phyloP scores from a whole-genome alignment of 2,797 vertebrate species.

The Sebastiscus tertius region DNA sequence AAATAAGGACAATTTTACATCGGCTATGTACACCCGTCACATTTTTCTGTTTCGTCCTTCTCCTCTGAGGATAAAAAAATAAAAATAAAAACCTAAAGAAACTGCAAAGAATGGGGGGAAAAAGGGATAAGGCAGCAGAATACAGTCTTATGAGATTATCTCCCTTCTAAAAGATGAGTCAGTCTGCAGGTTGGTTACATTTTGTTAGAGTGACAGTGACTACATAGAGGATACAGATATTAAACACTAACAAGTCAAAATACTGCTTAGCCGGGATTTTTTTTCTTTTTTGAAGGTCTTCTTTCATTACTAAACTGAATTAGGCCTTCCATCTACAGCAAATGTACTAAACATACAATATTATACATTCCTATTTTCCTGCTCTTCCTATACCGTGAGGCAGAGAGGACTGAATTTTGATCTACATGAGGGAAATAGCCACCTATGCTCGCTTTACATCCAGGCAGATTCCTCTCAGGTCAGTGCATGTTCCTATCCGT shows the following conservation, averaged over 20 bases:
- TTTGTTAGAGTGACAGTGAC: slow-evolving; percentile 81
- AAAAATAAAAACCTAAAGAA: slow-evolving; percentile 44
- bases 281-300: slow-evolving; percentile 67
- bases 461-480: slow-evolving; percentile 74
- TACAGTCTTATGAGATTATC: slow-evolving; percentile 75
- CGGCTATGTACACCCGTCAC: slow-evolving; percentile 75
- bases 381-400: slow-evolving; percentile 60
- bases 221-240: slow-evolving; percentile 82
- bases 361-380: slow-evolving; percentile 84
- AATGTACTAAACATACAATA: slow-evolving; percentile 84
- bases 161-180: slow-evolving; percentile 74
- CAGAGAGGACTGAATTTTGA: slow-evolving; percentile 74
- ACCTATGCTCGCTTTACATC: slow-evolving; percentile 69
- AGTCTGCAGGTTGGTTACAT: slow-evolving; percentile 79
- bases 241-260: slow-evolving; percentile 83
- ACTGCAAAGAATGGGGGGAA: slow-evolving; percentile 35
- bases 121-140: slow-evolving; percentile 83
- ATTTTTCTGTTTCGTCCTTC: slow-evolving; percentile 32
- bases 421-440: slow-evolving; percentile 70
- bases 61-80: slow-evolving; percentile 41
- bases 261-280: slow-evolving; percentile 72
- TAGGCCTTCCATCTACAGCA: slow-evolving; percentile 78
- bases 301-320: slow-evolving; percentile 78
- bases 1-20: slow-evolving; percentile 72
- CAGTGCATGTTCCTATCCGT: slow-evolving; percentile 69